phyloP scores from a whole-genome alignment of 1,140 invertebrate genomes.

The Pectinophora gossypiella region DNA sequence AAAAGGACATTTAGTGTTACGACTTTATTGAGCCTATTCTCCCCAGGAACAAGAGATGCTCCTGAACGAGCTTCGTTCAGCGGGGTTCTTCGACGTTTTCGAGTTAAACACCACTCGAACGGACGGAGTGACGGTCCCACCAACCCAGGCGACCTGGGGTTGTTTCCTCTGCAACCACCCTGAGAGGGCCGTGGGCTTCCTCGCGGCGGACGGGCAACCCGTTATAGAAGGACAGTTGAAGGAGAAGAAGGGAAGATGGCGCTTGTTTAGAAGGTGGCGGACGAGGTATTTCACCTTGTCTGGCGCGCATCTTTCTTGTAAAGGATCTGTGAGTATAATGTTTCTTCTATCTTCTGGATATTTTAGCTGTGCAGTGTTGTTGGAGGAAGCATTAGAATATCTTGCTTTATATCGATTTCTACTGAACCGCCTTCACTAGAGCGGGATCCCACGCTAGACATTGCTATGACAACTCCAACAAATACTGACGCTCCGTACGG shows the following conservation, averaged over 20 bases:
- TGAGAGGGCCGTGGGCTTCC: slow-evolving; percentile 88
- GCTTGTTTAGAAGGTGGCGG: slow-evolving; percentile 92
- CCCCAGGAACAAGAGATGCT: slow-evolving; percentile 88
- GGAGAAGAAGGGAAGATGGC: slow-evolving; percentile 96
- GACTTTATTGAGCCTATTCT: no score
- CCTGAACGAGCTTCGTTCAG: slow-evolving; percentile 89
- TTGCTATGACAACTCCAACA: no score
- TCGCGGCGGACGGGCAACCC: slow-evolving; percentile 83
- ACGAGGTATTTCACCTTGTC: slow-evolving; percentile 95
- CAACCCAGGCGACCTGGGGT: slow-evolving; percentile 77
- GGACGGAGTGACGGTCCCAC: slow-evolving; percentile 31
- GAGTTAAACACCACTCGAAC: slow-evolving; percentile 78
- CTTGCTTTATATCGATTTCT: no score
- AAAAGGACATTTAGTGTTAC: no score
- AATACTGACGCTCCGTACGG: no score
- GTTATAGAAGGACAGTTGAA: slow-evolving; percentile 94
- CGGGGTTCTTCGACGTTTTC: slow-evolving; percentile 95
- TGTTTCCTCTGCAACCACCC: slow-evolving; percentile 95
- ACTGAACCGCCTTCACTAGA: no score
- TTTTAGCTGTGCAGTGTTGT: no score
- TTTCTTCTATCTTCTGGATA: no score
- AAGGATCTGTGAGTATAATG: slow-evolving; percentile 90
- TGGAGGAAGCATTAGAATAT: no score
- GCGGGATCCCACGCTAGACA: no score
- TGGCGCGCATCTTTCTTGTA: slow-evolving; percentile 91